A percentile compares a stretch with the other conserved stretches of the same genome.
Conservation (phyloP, 92 coral and sea anemone species). For the Bergia sp. region DNA sequence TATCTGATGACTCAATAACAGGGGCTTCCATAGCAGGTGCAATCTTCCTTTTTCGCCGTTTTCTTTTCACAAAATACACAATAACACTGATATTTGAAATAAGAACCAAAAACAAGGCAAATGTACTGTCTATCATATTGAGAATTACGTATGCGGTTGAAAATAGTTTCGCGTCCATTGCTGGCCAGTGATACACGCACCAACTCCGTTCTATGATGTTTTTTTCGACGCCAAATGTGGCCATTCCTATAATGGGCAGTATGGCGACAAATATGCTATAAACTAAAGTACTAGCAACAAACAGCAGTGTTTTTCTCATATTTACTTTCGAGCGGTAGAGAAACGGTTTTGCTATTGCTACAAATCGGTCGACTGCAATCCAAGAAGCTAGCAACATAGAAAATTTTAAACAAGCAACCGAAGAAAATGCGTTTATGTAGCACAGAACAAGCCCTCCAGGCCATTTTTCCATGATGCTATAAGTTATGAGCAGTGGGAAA, state of each 20-base stretch:
- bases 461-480: slow-evolving; percentile 51
- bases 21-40: slow-evolving; percentile 41
- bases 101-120: slow-evolving; percentile 46
- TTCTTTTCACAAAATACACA: slow-evolving; percentile 60
- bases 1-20: slow-evolving; percentile 8
- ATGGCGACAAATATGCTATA: slow-evolving; percentile 55
- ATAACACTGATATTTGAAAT: slow-evolving; percentile 66
- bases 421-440: slow-evolving; percentile 48
- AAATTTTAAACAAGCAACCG: slow-evolving; percentile 58
- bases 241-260: slow-evolving; percentile 55
- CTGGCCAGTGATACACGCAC: slow-evolving; percentile 64
- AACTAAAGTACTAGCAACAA: slow-evolving; percentile 31
- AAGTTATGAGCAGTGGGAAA: slow-evolving; percentile 49
- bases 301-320: slow-evolving; percentile 45
- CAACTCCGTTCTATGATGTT: slow-evolving; percentile 42
- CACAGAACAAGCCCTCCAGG: slow-evolving; percentile 56
- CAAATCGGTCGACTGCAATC: slow-evolving; percentile 66
- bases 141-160: slow-evolving; percentile 51
- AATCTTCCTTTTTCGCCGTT: slow-evolving; percentile 33
- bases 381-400: slow-evolving; percentile 61
- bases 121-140: slow-evolving; percentile 46
- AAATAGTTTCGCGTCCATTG: slow-evolving; percentile 29
- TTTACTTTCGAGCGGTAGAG: slow-evolving; percentile 66
- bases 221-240: neutral
- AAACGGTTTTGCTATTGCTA: slow-evolving; percentile 70